Percentiles rank a stretch among this genome's conserved stretches.
phyloP scores from a whole-genome alignment of 2,113 vertebrate genomes.

The Murina feae region DNA sequence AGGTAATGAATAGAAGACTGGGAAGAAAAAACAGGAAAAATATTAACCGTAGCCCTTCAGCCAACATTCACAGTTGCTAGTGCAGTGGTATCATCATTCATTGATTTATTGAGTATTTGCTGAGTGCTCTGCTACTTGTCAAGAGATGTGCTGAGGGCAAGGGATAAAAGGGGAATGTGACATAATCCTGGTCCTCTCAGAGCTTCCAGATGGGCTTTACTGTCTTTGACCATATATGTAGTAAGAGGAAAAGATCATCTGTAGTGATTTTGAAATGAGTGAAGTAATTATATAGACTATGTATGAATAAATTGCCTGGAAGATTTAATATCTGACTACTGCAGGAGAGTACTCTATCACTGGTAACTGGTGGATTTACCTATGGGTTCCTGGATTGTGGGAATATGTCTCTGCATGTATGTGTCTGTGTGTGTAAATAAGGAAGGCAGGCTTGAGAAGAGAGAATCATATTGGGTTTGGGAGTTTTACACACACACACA shows the following conservation, averaged over 20 bases:
- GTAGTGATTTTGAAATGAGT: neutral
- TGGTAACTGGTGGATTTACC: neutral
- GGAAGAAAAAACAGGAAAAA: neutral
- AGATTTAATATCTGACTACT: neutral
- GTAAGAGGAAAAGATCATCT: neutral
- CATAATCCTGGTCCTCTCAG: neutral
- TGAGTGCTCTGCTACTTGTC: neutral
- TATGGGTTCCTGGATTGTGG: neutral
- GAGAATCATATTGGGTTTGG: neutral
- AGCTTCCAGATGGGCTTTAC: neutral
- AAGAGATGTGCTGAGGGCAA: neutral
- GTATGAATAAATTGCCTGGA: neutral
- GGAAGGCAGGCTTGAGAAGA: neutral
- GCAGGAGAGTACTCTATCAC: neutral
- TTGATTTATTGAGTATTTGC: neutral
- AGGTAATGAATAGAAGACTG: conserved; percentile 35
- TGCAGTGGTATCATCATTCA: neutral
- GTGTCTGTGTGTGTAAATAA: neutral
- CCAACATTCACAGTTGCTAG: neutral
- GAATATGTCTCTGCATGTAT: neutral
- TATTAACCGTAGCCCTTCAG: neutral
- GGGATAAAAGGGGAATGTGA: neutral
- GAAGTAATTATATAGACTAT: neutral
- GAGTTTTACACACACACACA: no score
- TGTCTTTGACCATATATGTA: neutral